A percentile compares a stretch with the other conserved stretches of the same genome.
phyloP scores from a whole-genome alignment of 2,113 vertebrate species.

The Brachypteracias leptosomus region DNA sequence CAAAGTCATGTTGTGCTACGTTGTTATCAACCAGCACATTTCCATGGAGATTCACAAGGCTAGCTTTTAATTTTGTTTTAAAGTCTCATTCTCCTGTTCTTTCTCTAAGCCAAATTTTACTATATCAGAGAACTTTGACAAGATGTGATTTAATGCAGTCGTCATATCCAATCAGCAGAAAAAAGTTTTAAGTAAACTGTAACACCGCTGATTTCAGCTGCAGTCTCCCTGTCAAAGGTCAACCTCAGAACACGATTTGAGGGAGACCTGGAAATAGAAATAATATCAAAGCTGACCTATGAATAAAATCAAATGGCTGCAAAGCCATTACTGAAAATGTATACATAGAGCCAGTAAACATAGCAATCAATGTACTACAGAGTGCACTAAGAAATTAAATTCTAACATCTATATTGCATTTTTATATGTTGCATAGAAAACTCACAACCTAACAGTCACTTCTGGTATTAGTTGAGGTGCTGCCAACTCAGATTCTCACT shows the following conservation, averaged over 20 bases:
- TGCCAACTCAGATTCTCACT: background rate
- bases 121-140: background rate
- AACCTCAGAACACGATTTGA: slow-evolving; percentile 44
- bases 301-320: background rate
- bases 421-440: background rate
- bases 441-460: background rate
- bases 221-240: slow-evolving; percentile 57
- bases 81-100: background rate
- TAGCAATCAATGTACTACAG: background rate
- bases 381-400: background rate
- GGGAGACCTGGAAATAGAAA: slow-evolving; percentile 51
- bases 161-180: slow-evolving; percentile 50
- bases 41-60: background rate
- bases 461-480: background rate
- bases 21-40: background rate
- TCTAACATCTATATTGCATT: background rate
- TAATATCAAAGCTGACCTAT: slow-evolving; percentile 39
- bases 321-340: slow-evolving; percentile 3
- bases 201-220: slow-evolving; percentile 14
- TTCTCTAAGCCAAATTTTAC: background rate
- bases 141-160: slow-evolving; percentile 34
- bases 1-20: background rate
- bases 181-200: slow-evolving; percentile 35
- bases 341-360: background rate
- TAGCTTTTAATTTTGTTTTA: background rate